Evolutionary conservation across 2,888 invertebrate genomes (phyloP).

Genomic region (Agrochola lychnidis): DNA sequence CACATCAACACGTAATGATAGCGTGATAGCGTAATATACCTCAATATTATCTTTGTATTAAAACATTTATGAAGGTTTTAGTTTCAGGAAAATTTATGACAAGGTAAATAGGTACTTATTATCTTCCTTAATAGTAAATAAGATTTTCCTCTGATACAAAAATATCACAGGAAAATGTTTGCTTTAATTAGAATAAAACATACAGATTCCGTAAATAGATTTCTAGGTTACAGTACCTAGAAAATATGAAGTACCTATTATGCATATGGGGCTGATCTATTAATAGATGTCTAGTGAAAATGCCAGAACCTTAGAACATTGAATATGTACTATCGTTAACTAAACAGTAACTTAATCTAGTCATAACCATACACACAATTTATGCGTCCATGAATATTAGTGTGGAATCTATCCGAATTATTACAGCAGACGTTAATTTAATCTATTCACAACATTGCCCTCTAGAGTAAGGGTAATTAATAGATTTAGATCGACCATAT

Average conservation of each 20-base stretch:
- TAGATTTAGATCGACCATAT: constrained; percentile 45
- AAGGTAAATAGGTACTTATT: background rate
- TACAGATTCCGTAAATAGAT: background rate
- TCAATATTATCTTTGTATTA: background rate
- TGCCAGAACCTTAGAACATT: background rate
- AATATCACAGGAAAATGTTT: background rate
- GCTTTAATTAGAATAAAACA: background rate
- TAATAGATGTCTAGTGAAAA: background rate
- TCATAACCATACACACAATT: constrained; percentile 10
- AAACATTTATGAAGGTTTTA: background rate
- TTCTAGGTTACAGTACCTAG: background rate
- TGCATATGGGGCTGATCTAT: background rate
- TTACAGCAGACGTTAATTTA: constrained; percentile 38
- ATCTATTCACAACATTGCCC: constrained; percentile 56
- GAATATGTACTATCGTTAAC: constrained; percentile 8
- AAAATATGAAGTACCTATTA: background rate
- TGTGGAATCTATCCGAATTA: constrained; percentile 39
- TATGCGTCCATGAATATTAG: constrained; percentile 45
- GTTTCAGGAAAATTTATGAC: background rate
- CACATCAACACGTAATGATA: background rate
- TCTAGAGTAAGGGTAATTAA: constrained; percentile 38
- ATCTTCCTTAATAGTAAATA: too few species aligned
- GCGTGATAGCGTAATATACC: background rate
- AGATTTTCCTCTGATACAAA: background rate
- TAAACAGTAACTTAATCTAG: constrained; percentile 20